These are phyloP conservation scores for Pteria penguin DNA, from an alignment of 2,888 invertebrate species.

Conservation along the genomic window DNA sequence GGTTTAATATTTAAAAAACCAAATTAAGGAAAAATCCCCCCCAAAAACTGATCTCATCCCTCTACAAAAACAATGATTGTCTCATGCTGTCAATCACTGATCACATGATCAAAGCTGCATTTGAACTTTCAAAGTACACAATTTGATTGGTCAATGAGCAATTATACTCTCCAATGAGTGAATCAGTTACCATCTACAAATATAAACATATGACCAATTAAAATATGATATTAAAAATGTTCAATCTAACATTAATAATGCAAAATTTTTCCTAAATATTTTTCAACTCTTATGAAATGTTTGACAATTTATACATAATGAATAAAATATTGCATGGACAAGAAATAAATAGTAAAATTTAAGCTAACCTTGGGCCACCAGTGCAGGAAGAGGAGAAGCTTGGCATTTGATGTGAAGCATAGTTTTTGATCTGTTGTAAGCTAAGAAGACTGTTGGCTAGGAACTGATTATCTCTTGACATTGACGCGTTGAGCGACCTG, in stretches of 20 bases:
- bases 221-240: no score
- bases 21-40: no score
- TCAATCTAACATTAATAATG: no score
- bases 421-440: constrained; percentile 97
- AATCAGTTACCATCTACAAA: background rate
- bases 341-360: no score
- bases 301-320: no score
- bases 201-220: background rate
- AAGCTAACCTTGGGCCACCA: constrained; percentile 36
- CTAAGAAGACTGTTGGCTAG: constrained; percentile 81
- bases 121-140: background rate
- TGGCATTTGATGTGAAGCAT: constrained; percentile 76
- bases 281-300: no score
- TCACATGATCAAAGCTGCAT: background rate
- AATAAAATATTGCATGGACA: no score
- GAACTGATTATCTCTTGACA: constrained; percentile 62
- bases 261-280: no score
- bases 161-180: background rate
- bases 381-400: constrained; percentile 70
- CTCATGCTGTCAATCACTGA: background rate
- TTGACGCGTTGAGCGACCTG: constrained; percentile 69
- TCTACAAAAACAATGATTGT: background rate
- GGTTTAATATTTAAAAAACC: no score
- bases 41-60: no score
- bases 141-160: background rate